Evolutionary conservation across 2,888 invertebrate genomes (phyloP).

Genomic region (Lithophane leautieri): DNA sequence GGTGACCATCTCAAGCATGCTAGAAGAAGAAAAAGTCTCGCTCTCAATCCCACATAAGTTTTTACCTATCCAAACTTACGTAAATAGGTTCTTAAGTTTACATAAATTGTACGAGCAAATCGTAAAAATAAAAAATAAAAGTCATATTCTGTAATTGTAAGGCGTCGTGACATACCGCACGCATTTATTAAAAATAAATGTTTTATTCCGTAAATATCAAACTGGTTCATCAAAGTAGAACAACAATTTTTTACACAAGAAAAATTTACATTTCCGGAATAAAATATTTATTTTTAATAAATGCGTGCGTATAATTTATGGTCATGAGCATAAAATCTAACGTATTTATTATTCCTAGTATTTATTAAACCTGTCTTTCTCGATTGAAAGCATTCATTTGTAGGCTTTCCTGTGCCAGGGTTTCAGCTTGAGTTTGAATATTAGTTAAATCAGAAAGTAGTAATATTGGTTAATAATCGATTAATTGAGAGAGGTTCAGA

Average conservation of each 20-base stretch:
- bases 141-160: background rate
- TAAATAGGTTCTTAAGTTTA: background rate
- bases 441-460: background rate
- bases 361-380: conserved; percentile 3
- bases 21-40: background rate
- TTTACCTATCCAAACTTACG: background rate
- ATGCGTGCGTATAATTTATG: background rate
- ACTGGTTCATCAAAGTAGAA: background rate
- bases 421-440: background rate
- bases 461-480: background rate
- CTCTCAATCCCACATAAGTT: background rate
- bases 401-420: background rate
- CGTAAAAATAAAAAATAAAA: background rate
- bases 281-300: background rate
- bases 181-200: background rate
- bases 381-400: background rate
- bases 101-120: background rate
- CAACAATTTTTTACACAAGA: background rate
- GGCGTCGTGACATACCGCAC: too few relatives aligned
- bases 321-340: background rate
- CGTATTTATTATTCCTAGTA: background rate
- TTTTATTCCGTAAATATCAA: background rate
- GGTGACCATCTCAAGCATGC: background rate
- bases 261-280: too few relatives aligned
- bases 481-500: background rate